phyloP scores from a whole-genome alignment of 2,113 vertebrate species.

The Corynorhinus townsendii region DNA sequence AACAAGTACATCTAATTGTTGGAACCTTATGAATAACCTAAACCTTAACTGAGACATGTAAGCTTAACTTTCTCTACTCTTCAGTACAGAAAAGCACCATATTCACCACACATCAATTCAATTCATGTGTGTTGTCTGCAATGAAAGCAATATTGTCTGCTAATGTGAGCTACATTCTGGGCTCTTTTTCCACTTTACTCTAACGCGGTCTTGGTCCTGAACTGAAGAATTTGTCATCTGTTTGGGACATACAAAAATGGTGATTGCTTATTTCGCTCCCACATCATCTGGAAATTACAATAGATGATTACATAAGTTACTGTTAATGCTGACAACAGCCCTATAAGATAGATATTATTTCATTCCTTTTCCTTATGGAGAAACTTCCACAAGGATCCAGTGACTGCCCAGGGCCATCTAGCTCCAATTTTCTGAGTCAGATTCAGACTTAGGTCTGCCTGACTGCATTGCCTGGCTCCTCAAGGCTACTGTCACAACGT shows the following conservation, averaged over 20 bases:
- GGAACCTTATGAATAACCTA: neutral
- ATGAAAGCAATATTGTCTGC: slow-evolving; percentile 68
- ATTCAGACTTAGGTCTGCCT: neutral
- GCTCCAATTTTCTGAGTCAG: neutral
- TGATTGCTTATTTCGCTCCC: too few species aligned
- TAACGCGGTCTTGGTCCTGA: slow-evolving; percentile 1
- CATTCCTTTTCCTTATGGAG: neutral
- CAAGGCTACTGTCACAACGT: accelerated
- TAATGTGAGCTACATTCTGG: slow-evolving; percentile 39
- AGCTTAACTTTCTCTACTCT: neutral
- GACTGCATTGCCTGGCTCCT: neutral
- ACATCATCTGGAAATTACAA: neutral
- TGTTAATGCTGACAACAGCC: neutral
- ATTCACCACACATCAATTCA: neutral
- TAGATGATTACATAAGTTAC: neutral
- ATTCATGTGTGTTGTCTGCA: slow-evolving; percentile 68
- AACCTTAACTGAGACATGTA: neutral
- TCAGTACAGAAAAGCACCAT: neutral
- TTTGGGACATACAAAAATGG: neutral
- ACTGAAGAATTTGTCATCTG: neutral
- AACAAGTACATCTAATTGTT: neutral
- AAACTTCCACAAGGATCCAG: neutral
- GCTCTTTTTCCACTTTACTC: slow-evolving; percentile 43
- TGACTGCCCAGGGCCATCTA: neutral
- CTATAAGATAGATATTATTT: neutral